These are phyloP conservation scores for Melanotus villosus DNA, from an alignment of 2,888 invertebrate species.

Conservation along the genomic window DNA sequence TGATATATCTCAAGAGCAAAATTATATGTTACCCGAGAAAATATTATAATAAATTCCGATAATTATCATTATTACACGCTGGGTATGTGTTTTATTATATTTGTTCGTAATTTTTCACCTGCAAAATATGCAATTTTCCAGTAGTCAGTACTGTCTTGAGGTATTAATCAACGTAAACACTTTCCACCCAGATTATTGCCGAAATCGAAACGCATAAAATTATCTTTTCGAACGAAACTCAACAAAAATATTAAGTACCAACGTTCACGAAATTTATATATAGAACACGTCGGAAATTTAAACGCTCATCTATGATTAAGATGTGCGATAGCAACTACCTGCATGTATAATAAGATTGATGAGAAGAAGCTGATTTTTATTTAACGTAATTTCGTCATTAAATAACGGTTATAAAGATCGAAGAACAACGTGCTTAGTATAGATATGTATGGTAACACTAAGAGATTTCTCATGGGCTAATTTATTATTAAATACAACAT, in stretches of 20 bases:
- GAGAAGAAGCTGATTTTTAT: slow-evolving; percentile 1
- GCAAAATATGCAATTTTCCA: slow-evolving; percentile 69
- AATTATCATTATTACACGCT: slow-evolving; percentile 69
- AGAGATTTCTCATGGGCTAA: no score
- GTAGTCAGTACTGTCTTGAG: slow-evolving; percentile 67
- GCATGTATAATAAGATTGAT: not conserved
- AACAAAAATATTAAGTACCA: not conserved
- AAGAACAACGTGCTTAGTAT: no score
- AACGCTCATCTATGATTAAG: not conserved
- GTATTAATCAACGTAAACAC: slow-evolving; percentile 64
- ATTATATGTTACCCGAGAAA: slow-evolving; percentile 67
- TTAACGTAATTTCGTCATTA: not conserved
- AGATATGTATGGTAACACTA: no score
- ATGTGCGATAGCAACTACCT: not conserved
- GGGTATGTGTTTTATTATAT: slow-evolving; percentile 68
- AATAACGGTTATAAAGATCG: not conserved
- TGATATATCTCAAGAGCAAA: slow-evolving; percentile 63
- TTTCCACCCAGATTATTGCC: not conserved
- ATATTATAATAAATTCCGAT: slow-evolving; percentile 69
- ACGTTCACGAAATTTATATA: not conserved
- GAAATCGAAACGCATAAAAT: not conserved
- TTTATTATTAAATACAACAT: no score
- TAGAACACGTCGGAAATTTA: not conserved
- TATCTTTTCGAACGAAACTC: not conserved
- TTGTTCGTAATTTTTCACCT: slow-evolving; percentile 69